Evolutionary conservation across 2,797 vertebrate genomes (phyloP), one percentile per base, ranked within the genome.

Genomic region (Manis crassicaudata): DNA sequence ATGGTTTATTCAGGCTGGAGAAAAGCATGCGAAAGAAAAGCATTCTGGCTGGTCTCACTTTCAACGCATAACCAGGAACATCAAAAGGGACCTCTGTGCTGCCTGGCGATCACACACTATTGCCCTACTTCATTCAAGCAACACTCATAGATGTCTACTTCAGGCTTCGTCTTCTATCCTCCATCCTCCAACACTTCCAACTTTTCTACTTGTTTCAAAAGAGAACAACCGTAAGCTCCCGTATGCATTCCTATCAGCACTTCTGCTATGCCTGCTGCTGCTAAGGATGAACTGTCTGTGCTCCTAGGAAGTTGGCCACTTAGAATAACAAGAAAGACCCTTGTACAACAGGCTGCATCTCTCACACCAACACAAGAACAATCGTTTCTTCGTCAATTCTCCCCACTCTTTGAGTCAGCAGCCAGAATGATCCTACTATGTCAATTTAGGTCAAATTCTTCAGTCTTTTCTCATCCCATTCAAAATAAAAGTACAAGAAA

Each of bases 401-500:
- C 21, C n/a, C 92, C 23, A 0, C 2, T 58, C 1, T 88, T 32
- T 58, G 37, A 86, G 75, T 81, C 87, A 62, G n/a, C n/a, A 76
- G 10, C 21, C 18, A 50, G 60, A 60, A 87, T 84, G 60, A 92
- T 76, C n/a, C 52, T 37, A 76, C n/a, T 37, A n/a, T 52, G 54
- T 73, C 63, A 90, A 70, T 68, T 70, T 86, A 56, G 40, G n/a
- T 86, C 67, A 83, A 94, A 76, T 80, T n/a, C n/a, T 83, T 65
- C 27, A 79, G 18, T 68, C 6, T 72, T 89, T 65, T 95, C 32
- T 35, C 29, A 65, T 63, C 27, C 88, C 7, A 37, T 18, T 67
- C 63, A 91, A 95, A 94, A 29, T 65, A 62, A 93, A 91, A 94
- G 20, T 67, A 67, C 14, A 32, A 46, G 18, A 52, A 40, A 3